These are phyloP conservation scores for Sebastes schlegelii DNA, from an alignment of 2,113 vertebrate species.

Conservation along the genomic window DNA sequence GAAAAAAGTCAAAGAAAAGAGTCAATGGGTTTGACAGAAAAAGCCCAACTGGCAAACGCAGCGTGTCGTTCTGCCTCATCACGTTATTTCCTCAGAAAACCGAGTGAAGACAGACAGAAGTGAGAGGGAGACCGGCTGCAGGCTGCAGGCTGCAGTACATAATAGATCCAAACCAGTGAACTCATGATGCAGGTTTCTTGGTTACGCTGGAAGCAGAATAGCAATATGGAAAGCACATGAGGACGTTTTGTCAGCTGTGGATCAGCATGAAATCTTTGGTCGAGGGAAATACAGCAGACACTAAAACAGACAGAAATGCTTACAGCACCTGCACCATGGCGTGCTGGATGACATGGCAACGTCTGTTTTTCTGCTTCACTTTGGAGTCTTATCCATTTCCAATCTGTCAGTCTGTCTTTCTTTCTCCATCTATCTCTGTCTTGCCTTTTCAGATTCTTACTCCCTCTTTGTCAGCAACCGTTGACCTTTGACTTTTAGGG, in stretches of 20 bases:
- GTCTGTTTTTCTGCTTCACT: neutral
- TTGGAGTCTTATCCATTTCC: neutral
- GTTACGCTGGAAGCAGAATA: neutral
- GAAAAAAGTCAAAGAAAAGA: no score
- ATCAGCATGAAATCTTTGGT: slow-evolving; percentile 23
- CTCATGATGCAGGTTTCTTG: neutral
- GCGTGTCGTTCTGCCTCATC: neutral
- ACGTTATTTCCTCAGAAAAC: slow-evolving; percentile 6
- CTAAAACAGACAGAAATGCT: neutral
- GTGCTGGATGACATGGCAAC: neutral
- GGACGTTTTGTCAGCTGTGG: slow-evolving; percentile 28
- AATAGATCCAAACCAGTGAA: neutral
- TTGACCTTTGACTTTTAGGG: slow-evolving; percentile 10
- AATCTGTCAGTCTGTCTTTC: neutral
- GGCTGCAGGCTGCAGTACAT: neutral
- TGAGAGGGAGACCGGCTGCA: no score
- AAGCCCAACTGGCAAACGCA: neutral
- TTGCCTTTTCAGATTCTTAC: neutral
- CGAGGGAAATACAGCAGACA: neutral
- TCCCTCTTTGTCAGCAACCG: neutral
- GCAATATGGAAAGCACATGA: slow-evolving; percentile 13
- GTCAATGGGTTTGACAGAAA: neutral
- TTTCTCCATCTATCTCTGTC: neutral
- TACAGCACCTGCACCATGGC: neutral
- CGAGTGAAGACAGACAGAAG: neutral